Evolutionary conservation across 2,797 vertebrate species (phyloP).

Genomic region (Siniperca scherzeri): DNA sequence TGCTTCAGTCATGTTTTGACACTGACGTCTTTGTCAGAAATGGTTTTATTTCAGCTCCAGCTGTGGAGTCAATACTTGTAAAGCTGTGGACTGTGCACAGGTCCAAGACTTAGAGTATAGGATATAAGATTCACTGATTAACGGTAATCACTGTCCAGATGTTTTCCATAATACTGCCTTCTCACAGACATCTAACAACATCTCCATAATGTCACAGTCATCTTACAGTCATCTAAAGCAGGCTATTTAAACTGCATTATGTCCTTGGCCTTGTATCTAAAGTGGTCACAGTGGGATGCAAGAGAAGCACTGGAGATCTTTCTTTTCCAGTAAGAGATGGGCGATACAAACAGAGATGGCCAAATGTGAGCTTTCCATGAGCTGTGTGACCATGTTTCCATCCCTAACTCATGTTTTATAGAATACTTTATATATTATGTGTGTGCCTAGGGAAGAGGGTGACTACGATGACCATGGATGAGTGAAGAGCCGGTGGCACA

Average conservation of each 20-base stretch:
- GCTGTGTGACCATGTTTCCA: conserved; percentile 44
- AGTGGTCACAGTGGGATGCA: background rate
- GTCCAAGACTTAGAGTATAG: background rate
- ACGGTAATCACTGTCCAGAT: background rate
- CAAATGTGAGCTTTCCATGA: conserved; percentile 36
- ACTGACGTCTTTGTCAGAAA: conserved; percentile 13
- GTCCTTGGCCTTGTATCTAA: conserved; percentile 13
- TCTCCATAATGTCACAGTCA: conserved; percentile 18
- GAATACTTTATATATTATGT: conserved; percentile 63
- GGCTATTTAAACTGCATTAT: conserved; percentile 28
- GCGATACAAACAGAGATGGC: conserved; percentile 6
- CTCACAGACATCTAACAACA: conserved; percentile 8
- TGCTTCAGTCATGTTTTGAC: conserved; percentile 16
- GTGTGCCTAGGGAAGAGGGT: conserved; percentile 29
- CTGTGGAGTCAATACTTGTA: background rate
- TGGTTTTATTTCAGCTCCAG: conserved; percentile 30
- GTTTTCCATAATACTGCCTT: conserved; percentile 24
- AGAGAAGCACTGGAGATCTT: conserved; percentile 19
- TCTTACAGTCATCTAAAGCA: conserved; percentile 28
- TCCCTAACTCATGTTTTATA: conserved; percentile 61
- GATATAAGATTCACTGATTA: no score
- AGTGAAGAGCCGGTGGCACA: conserved; percentile 16
- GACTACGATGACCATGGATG: conserved; percentile 25
- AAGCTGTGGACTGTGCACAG: background rate
- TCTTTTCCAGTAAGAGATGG: background rate